Base-by-base conservation (phyloP, 2,797 vertebrate species). In the Masticophis lateralis region DNA sequence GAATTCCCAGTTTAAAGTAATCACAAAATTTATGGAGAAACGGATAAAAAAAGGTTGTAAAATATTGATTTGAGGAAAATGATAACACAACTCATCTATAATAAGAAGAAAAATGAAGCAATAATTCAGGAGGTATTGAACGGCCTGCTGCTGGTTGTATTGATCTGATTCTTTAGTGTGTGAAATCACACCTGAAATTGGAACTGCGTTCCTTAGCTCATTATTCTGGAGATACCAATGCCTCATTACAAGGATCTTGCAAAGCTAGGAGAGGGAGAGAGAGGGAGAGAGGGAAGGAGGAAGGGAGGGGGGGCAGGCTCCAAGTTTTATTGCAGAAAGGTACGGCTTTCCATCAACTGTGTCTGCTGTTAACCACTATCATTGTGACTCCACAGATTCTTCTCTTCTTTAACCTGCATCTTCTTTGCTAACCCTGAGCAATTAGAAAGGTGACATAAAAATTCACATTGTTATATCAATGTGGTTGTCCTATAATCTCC, bases 1-100 rank as follows among this genome's bases (percentile, higher is more conserved):
- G 99, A 99, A 99, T 99, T 98, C 98, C 98, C 98, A 99, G 98
- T 99, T 99, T 99, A 99, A 99, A 98, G 98, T 99, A 99, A 99
- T 99, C 98, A 98, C 98, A 97, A 98, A 98, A 98, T 99, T 99
- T 99, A 99, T 99, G 99, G 99, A 99, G 98, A 99, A 99, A 99
- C 98, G 98, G 99, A 99, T 99, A 99, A 99, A 99, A 51, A 99
- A 98, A 99, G 98, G 99, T 99, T 99, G 99, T 99, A 99, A 98
- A 98, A 98, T 99, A 99, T 99, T 97, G 99, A 99, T 99, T 98
- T 97, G 96, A 96, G 98, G 97, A 98, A 98, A 98, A 98, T 98
- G 98, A 98, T 98, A 98, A 98, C 97, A 98, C 98, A 98, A 98
- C 98, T 99, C 99, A 98, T 99, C 98, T 99, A 98, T 99, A 98